Evolutionary conservation across 1,140 invertebrate genomes (phyloP).

Genomic region (Diploscapter pachys): DNA sequence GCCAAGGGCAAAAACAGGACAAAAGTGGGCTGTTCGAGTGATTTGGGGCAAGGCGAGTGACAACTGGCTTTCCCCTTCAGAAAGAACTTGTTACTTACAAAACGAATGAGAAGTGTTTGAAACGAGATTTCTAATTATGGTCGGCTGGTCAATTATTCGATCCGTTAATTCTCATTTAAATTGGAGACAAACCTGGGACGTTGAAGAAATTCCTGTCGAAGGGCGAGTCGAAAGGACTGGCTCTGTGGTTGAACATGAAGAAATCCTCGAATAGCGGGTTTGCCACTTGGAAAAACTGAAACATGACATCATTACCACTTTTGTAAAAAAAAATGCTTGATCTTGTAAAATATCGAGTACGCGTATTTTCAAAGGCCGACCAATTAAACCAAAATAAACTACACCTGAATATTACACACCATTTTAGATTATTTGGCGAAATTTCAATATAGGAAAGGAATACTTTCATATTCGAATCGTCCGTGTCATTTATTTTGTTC

Average conservation of each 20-base stretch:
- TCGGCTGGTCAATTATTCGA: background rate
- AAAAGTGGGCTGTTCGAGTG: background rate
- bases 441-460: no score
- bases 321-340: background rate
- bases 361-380: no score
- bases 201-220: slow-evolving; percentile 3
- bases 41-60: background rate
- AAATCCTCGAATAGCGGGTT: slow-evolving; percentile 13
- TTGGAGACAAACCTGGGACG: background rate
- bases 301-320: no score
- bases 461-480: no score
- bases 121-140: background rate
- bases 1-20: no score
- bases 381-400: no score
- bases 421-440: no score
- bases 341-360: background rate
- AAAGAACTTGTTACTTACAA: background rate
- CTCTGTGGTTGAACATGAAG: slow-evolving; percentile 7
- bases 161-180: background rate
- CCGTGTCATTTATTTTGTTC: no score
- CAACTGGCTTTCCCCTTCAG: background rate
- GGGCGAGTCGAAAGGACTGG: slow-evolving; percentile 9
- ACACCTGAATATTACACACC: no score
- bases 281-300: slow-evolving; percentile 20
- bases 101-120: background rate